Base-by-base conservation (phyloP, 1,140 invertebrate species). In the Zaprionus taronus region DNA sequence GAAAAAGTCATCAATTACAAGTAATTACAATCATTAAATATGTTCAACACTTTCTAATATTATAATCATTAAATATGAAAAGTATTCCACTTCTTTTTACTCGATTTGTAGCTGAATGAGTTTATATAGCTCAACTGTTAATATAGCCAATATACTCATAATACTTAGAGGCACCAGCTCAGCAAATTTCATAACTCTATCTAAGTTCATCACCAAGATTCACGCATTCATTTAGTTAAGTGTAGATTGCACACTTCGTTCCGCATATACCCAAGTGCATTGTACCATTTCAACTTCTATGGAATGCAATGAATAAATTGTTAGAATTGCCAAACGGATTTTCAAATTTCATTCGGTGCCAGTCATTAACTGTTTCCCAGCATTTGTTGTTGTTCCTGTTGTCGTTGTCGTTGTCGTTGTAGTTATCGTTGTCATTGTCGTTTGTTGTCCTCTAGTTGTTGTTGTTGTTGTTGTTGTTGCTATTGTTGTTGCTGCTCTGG, bases 281-380 rank as follows among this genome's bases (percentile, higher is more conserved):
- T 11, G 20, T 34, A 34, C 9, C 1, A 12, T 24, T 51, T 3
- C 47, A 14, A 24, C 9, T 22, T 11, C n/a, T 22, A 49, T 20
- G 17, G 17, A 17, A 49, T 51, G 22, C 20, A 51, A 51, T 24
- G 47, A 51, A 51, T 51, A 51, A 60, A 17, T 61, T 61, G 36
- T 44, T 44, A 26, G 38, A 41, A 41, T 61, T 61, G 9, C 15
- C n/a, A 44, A 61, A 61, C 22, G 38, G 38, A 38, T 41, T 61
- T 61, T 22, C 17, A 51, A 64, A 31, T 64, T 64, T 64, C 38
- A 64, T 14, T 49, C 57, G 66, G 58, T 78, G 65, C 75, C 70
- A 76, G 74, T 78, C 80, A 82, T 80, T 66, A 62, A 36, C 63
- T 65, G 63, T 53, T 20, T 49, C 22, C 28, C 3, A 15, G 11